Percentiles rank a stretch among this genome's conserved stretches.
Evolutionary conservation across 64 coral and sea anemone species (phyloP).

Genomic region (Stichodactyla mertensii): DNA sequence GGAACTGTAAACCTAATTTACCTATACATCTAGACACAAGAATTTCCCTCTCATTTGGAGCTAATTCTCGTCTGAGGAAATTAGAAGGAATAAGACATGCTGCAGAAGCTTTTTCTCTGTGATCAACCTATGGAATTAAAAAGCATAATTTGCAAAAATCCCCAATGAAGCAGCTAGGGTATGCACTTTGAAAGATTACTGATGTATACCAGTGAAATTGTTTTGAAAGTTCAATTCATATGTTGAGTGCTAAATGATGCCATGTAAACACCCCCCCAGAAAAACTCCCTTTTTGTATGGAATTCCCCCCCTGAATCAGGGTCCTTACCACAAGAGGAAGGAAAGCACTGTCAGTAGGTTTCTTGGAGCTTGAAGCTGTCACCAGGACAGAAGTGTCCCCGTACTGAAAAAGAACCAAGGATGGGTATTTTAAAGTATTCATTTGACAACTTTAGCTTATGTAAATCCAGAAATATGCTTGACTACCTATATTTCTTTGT

Average conservation of each 20-base stretch:
- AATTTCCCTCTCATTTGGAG: constrained; percentile 37
- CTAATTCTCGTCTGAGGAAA: constrained; percentile 27
- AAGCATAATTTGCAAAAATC: not conserved
- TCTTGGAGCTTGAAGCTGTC: constrained; percentile 28
- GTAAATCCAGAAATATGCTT: too few relatives aligned
- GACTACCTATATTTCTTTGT: too few relatives aligned
- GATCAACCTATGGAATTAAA: constrained; percentile 32
- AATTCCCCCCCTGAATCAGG: too few relatives aligned
- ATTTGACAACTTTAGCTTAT: not conserved
- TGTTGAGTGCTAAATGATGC: too few relatives aligned
- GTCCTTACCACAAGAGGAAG: constrained; percentile 24
- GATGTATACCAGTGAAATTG: too few relatives aligned
- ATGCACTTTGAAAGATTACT: too few relatives aligned
- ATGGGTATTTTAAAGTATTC: not conserved
- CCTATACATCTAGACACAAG: constrained; percentile 48
- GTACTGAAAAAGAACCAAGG: constrained; percentile 11
- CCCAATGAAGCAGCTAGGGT: too few relatives aligned
- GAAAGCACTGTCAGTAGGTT: not conserved
- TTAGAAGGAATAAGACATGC: constrained; percentile 36
- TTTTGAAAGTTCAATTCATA: too few relatives aligned
- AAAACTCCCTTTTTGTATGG: not conserved
- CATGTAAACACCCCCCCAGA: too few relatives aligned
- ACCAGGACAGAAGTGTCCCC: constrained; percentile 40
- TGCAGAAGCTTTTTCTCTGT: constrained; percentile 55
- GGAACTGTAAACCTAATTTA: not conserved